These are phyloP conservation scores for Epirrhoe tristata DNA, from an alignment of 2,888 invertebrate species.

Conservation along the genomic window DNA sequence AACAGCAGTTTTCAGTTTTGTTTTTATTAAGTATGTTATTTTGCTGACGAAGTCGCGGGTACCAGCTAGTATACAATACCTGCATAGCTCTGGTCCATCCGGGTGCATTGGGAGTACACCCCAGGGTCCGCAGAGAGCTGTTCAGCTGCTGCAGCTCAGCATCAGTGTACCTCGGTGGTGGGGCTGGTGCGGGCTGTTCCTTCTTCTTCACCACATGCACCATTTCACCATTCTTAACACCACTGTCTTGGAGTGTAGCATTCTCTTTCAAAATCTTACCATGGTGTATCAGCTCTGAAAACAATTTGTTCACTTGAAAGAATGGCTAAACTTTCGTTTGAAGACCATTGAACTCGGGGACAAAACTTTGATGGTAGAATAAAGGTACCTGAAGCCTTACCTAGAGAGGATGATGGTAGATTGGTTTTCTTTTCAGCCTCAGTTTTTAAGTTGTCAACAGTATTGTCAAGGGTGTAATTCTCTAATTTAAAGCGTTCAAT, in stretches of 20 bases:
- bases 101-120: constrained; percentile 83
- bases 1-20: too few species aligned
- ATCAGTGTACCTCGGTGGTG: constrained; percentile 82
- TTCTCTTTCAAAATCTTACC: constrained; percentile 89
- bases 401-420: constrained; percentile 84
- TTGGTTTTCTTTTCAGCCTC: constrained; percentile 85
- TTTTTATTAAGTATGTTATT: too few species aligned
- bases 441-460: constrained; percentile 84
- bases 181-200: constrained; percentile 58
- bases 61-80: constrained; percentile 72
- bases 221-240: constrained; percentile 85
- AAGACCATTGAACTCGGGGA: too few species aligned
- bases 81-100: constrained; percentile 88
- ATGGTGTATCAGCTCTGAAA: constrained; percentile 89
- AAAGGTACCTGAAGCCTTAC: constrained; percentile 56
- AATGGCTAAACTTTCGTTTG: too few species aligned
- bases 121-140: constrained; percentile 86
- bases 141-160: constrained; percentile 87
- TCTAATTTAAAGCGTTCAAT: constrained; percentile 80
- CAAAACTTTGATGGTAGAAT: too few species aligned
- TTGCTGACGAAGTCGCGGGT: too few species aligned
- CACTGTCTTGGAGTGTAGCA: constrained; percentile 86
- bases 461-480: constrained; percentile 86
- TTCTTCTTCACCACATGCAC: constrained; percentile 85
- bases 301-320: neutral